A percentile compares a stretch with the other conserved stretches of the same genome.
phyloP scores from a whole-genome alignment of 1,140 invertebrate genomes.

The Samia ricini region DNA sequence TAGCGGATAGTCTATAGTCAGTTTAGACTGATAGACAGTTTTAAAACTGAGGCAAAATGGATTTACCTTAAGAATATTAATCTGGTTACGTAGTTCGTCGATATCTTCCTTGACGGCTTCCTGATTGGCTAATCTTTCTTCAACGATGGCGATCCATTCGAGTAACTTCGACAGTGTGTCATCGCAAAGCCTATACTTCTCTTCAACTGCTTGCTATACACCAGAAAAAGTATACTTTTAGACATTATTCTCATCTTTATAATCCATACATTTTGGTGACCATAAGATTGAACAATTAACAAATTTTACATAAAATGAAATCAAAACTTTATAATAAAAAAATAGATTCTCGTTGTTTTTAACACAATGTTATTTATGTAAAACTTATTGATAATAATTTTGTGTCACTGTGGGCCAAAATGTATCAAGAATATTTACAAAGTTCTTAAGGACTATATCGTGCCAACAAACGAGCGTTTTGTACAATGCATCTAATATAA shows the following conservation, averaged over 20 bases:
- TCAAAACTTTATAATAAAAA: no score
- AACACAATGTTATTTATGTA: not conserved
- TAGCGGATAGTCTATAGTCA: no score
- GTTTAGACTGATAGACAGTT: no score
- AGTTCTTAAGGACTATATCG: not conserved
- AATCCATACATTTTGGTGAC: not conserved
- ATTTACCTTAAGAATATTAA: conserved; percentile 89
- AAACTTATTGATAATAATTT: not conserved
- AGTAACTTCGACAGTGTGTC: conserved; percentile 90
- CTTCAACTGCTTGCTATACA: conserved; percentile 93
- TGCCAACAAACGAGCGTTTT: not conserved
- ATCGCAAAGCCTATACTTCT: conserved; percentile 94
- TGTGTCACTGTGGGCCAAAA: not conserved
- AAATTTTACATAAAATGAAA: no score
- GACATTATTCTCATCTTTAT: not conserved
- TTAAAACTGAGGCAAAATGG: not conserved
- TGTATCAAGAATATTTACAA: not conserved
- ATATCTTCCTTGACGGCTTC: conserved; percentile 92
- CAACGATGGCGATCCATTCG: conserved; percentile 92
- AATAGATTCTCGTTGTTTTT: not conserved
- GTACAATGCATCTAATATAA: not conserved
- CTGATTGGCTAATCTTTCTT: conserved; percentile 92
- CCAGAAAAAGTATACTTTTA: conserved; percentile 37
- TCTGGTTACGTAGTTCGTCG: conserved; percentile 93
- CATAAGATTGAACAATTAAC: not conserved